Percentiles rank a stretch among this genome's conserved stretches.
phyloP scores from a whole-genome alignment of 1,140 invertebrate genomes.

The Formica exsecta region DNA sequence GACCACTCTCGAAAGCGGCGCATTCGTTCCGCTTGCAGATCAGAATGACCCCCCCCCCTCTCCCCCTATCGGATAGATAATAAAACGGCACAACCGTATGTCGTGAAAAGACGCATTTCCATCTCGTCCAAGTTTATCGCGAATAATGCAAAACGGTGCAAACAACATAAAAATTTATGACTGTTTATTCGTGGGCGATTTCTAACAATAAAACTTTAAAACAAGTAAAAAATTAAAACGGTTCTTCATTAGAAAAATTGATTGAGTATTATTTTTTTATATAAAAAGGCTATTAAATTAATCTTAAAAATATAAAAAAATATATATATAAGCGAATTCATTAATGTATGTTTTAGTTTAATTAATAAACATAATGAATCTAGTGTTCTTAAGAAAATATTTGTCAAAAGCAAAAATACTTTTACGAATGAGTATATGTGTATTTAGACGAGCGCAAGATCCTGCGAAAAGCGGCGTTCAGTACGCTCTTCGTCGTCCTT shows the following conservation, averaged over 20 bases:
- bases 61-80: constrained; percentile 1
- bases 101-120: constrained; percentile 20
- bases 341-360: neutral
- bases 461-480: constrained; percentile 55
- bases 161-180: neutral
- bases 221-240: neutral
- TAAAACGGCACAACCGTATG: constrained; percentile 19
- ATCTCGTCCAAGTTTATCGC: constrained; percentile 20
- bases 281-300: neutral
- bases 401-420: neutral
- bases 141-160: neutral
- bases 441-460: constrained; percentile 5
- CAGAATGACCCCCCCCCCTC: neutral
- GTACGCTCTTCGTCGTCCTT: constrained; percentile 65
- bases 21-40: constrained; percentile 26
- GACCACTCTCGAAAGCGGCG: constrained; percentile 3
- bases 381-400: neutral
- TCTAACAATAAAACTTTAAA: neutral
- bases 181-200: neutral
- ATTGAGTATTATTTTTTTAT: neutral
- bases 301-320: neutral
- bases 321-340: neutral
- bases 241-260: neutral
- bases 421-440: neutral
- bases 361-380: constrained; percentile 8